Evolutionary conservation across 92 coral and sea anemone species (phyloP), one percentile per base, ranked within the genome.

Genomic region (Actinostola sp.): DNA sequence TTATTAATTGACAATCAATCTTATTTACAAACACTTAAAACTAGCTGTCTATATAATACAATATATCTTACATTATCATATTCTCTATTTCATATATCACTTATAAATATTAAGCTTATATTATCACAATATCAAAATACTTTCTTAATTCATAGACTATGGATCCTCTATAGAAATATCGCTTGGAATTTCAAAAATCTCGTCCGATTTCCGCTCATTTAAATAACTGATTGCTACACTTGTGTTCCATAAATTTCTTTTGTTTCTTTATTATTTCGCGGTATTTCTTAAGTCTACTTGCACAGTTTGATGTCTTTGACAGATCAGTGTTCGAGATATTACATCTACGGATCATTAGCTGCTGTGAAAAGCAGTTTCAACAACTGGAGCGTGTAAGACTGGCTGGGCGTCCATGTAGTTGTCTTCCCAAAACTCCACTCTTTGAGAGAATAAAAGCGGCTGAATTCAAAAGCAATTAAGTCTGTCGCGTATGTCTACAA

Each of bases 21-120:
- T 25, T 29, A n/a, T 15, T 11, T 42, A 44, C 42, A 43, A 44
- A 26, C 25, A 17, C 30, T 10, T 61, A 7, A 63, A 38, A 12
- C 13, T 63, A 16, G 8, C 14, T 32, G 8, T 1, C 16, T 38
- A 64, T 43, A 43, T 16, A 25, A 19, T 66, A 66, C 32, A 25
- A 25, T 27, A 65, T 65, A 43, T 65, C 24, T 53, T 16, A 36
- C 42, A 36, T n/a, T 9, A n/a, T n/a, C n/a, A n/a, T 8, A 13
- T 13, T 28, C 23, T 30, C 64, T 15, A 59, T 28, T n/a, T n/a
- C n/a, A 28, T 45, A 2, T 43, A 25, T 27, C 26, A 35, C 23
- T 50, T 45, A 67, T 68, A 68, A 68, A 51, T 68, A 68, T 68
- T 32, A 68, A 56, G 5, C 30, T 68, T 68, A 32, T 68, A 68